These are phyloP conservation scores for Drosophila sp. DNA, from an alignment of 1,140 invertebrate genomes.

Conservation along the genomic window DNA sequence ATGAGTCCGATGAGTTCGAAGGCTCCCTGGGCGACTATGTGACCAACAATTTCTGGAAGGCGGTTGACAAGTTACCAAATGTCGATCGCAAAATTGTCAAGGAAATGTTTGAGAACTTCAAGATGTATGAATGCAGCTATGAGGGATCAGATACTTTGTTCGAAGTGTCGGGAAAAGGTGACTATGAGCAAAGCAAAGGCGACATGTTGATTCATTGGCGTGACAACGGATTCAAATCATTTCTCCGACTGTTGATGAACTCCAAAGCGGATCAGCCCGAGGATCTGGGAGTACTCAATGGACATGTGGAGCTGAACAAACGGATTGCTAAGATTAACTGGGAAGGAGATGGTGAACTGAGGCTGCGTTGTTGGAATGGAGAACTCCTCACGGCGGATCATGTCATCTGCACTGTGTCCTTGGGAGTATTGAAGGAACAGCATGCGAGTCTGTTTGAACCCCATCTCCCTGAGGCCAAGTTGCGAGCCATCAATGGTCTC, in stretches of 20 bases:
- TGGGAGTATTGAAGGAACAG: slow-evolving; percentile 89
- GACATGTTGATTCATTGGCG: slow-evolving; percentile 87
- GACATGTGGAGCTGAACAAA: slow-evolving; percentile 85
- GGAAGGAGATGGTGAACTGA: slow-evolving; percentile 46
- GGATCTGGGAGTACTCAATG: slow-evolving; percentile 64
- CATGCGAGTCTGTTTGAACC: slow-evolving; percentile 87
- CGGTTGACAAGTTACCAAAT: slow-evolving; percentile 54
- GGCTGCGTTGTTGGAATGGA: slow-evolving; percentile 87
- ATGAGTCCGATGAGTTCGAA: slow-evolving; percentile 57
- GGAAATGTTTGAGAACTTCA: slow-evolving; percentile 85
- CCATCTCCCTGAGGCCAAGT: slow-evolving; percentile 87
- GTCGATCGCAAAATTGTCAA: slow-evolving; percentile 71
- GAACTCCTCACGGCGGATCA: slow-evolving; percentile 87
- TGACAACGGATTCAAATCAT: slow-evolving; percentile 86
- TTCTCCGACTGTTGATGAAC: slow-evolving; percentile 87
- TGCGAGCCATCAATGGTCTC: slow-evolving; percentile 87
- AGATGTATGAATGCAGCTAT: slow-evolving; percentile 85
- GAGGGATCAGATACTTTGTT: slow-evolving; percentile 87
- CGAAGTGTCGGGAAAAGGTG: slow-evolving; percentile 86
- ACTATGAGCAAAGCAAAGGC: slow-evolving; percentile 87
- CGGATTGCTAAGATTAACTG: slow-evolving; percentile 85
- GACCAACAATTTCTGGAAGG: slow-evolving; percentile 73
- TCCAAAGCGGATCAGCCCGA: slow-evolving; percentile 15
- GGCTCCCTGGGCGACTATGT: slow-evolving; percentile 85
- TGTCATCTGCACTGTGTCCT: slow-evolving; percentile 88